Percentiles rank a stretch among this genome's conserved stretches.
These are phyloP conservation scores for Psilopogon haemacephalus DNA, from an alignment of 2,113 vertebrate species.

Conservation along the genomic window DNA sequence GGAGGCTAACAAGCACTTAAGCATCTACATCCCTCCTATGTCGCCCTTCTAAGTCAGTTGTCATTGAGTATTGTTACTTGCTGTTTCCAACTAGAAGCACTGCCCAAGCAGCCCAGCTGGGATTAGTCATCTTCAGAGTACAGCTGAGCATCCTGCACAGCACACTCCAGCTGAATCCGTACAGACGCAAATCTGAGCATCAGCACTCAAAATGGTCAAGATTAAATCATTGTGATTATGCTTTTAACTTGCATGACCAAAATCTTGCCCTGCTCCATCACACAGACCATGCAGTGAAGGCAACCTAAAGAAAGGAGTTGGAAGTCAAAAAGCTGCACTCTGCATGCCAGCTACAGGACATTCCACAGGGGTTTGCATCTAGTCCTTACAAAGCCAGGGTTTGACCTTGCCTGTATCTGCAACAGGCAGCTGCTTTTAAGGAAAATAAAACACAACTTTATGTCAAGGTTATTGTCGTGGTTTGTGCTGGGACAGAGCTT, in stretches of 20 bases:
- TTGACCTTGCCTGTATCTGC: fast-evolving
- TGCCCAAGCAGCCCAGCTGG: fast-evolving
- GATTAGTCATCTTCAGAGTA: background rate
- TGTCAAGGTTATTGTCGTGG: background rate
- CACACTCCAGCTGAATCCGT: too few species aligned
- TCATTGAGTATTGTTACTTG: background rate
- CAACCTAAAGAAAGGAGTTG: background rate
- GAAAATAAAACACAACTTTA: background rate
- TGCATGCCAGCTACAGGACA: background rate
- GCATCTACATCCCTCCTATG: background rate
- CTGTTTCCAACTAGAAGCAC: background rate
- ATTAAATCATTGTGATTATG: fast-evolving
- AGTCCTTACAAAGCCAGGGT: fast-evolving
- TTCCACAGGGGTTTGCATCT: background rate
- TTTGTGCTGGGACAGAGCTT: too few species aligned
- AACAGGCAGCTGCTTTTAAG: background rate
- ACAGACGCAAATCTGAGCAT: background rate
- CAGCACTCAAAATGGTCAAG: background rate
- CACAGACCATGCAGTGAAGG: background rate
- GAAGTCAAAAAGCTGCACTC: background rate
- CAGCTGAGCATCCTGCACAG: background rate
- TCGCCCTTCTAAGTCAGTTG: background rate
- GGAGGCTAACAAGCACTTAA: background rate
- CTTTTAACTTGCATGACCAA: background rate
- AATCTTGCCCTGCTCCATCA: background rate